Percentiles rank a stretch among this genome's conserved stretches.
Evolutionary conservation across 1,140 invertebrate genomes (phyloP).

Genomic region (Olivierus martensii): DNA sequence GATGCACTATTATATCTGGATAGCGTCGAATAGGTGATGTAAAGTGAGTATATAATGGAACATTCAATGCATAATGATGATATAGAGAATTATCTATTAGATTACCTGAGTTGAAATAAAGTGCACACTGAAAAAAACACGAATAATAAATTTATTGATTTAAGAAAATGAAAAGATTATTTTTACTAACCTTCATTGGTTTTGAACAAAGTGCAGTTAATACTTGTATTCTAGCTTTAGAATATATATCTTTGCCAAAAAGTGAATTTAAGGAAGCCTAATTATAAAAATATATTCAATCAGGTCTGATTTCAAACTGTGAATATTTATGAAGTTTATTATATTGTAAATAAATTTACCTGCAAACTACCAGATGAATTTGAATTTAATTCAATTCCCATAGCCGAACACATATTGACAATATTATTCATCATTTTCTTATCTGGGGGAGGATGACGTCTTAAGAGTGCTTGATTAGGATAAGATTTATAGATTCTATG

Average conservation of each 20-base stretch:
- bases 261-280: conserved; percentile 9
- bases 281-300: no score
- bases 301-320: no score
- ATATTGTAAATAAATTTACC: conserved; percentile 1
- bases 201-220: conserved; percentile 58
- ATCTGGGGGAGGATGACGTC: conserved; percentile 63
- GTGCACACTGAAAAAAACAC: conserved; percentile 10
- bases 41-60: conserved; percentile 86
- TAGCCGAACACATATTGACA: conserved; percentile 41
- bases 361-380: conserved; percentile 44
- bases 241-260: conserved; percentile 28
- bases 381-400: conserved; percentile 54
- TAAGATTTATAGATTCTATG: conserved; percentile 50
- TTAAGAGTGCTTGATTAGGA: conserved; percentile 58
- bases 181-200: conserved; percentile 46
- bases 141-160: neutral
- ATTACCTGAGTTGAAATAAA: conserved; percentile 15
- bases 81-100: conserved; percentile 5
- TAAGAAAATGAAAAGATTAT: no score
- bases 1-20: conserved; percentile 82
- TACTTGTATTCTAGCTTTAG: conserved; percentile 43
- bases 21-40: conserved; percentile 91
- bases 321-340: no score
- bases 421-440: conserved; percentile 45
- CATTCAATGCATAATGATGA: conserved; percentile 70